Percentiles rank a stretch among this genome's conserved stretches.
Conservation (phyloP, 1,140 invertebrate species). For the Lepidurus couesii region DNA sequence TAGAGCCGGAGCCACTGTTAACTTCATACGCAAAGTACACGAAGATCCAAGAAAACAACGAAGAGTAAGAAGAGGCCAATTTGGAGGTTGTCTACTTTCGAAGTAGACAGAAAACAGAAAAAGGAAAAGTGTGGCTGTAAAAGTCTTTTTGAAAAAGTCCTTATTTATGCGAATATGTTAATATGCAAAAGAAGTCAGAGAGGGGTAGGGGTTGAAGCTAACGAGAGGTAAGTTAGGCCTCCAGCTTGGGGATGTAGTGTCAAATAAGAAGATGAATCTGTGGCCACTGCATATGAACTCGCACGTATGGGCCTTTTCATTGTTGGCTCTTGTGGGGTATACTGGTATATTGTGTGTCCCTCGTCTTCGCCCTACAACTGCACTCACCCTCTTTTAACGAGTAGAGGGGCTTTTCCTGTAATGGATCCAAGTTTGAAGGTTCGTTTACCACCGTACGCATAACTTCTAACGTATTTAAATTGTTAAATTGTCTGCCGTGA, state of each 20-base stretch:
- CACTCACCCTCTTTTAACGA: no score
- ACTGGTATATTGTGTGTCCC: not conserved
- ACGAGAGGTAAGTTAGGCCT: not conserved
- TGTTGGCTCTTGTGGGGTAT: no score
- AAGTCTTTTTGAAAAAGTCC: not conserved
- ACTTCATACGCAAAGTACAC: no score
- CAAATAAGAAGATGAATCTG: not conserved
- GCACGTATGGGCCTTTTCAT: not conserved
- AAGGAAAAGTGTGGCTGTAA: not conserved
- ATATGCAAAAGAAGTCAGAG: not conserved
- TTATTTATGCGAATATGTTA: slow-evolving; percentile 2
- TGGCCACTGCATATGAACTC: slow-evolving; percentile 18
- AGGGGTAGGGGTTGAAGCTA: not conserved
- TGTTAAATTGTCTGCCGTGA: no score
- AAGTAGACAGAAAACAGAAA: not conserved
- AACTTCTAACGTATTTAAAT: no score
- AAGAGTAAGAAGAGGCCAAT: no score
- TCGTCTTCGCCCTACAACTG: not conserved
- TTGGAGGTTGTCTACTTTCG: no score
- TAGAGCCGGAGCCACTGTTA: no score
- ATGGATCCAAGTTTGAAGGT: no score
- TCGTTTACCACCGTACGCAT: no score
- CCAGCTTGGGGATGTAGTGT: not conserved
- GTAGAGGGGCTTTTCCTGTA: no score
- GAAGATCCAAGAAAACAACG: no score